A percentile compares a stretch with the other conserved stretches of the same genome.
phyloP scores from a whole-genome alignment of 2,797 vertebrate genomes.

The Enteromius treurensis region DNA sequence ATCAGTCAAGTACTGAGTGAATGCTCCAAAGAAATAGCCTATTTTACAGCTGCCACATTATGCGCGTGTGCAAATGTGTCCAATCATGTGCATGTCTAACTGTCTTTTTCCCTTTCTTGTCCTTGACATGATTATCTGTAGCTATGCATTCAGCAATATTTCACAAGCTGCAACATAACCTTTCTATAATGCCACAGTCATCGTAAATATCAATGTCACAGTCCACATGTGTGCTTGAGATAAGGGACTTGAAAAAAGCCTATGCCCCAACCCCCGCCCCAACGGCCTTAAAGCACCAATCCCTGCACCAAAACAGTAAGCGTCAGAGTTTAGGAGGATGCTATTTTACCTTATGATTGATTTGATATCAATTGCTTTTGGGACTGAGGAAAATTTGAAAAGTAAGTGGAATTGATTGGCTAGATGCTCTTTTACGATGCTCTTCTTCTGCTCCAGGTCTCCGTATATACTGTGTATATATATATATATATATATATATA shows the following conservation, averaged over 20 bases:
- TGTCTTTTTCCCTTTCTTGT: not conserved
- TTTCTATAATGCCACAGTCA: constrained; percentile 25
- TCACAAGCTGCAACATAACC: constrained; percentile 11
- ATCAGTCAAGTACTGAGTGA: not conserved
- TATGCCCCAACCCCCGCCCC: not conserved
- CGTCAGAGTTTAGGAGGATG: not conserved
- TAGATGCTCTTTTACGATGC: constrained; percentile 19
- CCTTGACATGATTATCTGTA: not conserved
- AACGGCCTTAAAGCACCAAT: not conserved
- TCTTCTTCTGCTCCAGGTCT: not conserved
- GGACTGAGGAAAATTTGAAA: constrained; percentile 45
- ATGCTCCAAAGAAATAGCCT: not conserved
- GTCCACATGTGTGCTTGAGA: not conserved
- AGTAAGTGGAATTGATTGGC: constrained; percentile 53
- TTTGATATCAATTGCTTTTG: constrained; percentile 54
- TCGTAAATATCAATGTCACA: not conserved
- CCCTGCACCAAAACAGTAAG: not conserved
- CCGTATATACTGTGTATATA: not conserved
- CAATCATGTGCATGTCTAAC: not conserved
- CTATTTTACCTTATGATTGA: constrained; percentile 30
- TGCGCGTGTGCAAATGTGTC: not conserved
- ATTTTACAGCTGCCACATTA: constrained; percentile 12
- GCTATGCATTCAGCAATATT: not conserved
- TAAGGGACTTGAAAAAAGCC: not conserved
- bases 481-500: too few species aligned